Evolutionary conservation across 92 coral and sea anemone species (phyloP), one percentile per base, ranked within the genome.

Genomic region (Siderastrea radians): DNA sequence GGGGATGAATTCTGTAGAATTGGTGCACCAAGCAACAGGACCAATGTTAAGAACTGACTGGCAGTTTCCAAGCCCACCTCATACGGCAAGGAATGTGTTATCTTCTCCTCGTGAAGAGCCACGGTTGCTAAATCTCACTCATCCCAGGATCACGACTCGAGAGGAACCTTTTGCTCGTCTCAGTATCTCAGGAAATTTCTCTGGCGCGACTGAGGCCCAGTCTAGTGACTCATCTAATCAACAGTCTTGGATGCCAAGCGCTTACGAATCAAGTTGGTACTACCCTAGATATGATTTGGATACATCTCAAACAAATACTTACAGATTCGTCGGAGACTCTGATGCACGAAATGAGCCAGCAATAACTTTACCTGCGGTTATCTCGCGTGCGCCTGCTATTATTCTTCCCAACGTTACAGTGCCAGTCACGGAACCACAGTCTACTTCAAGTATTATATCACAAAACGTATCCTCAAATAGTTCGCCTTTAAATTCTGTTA

Each of bases 51-150:
- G 53, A 45, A 63, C 49, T 51, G 51, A 55, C 45, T 12, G 84
- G 84, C 74, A 80, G 63, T 45, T 67, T 6, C 12, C 50, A 12
- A 19, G 52, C 19, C 74, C 66, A 51, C 51, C 74, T 65, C 64
- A 43, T 5, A 3, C 63, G 11, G 84, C 16, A 50, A 79, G 72
- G 48, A 49, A 43, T 50, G 3, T 3, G 19, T 3, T 60, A 10
- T 8, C n/a, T 17, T 62, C n/a, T 49, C 57, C 38, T 57, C 43
- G 13, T 2, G 66, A 44, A 65, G 73, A 79, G 38, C 63, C 3
- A 3, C 46, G 3, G 6, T 0, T 10, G 6, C 49, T 17, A 44
- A 19, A 64, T 5, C 49, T 2, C n/a, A 16, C 43, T 38, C 50
- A 51, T 8, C 51, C 74, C 26, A 26, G 74, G 74, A 4, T 49